Evolutionary conservation across 2,888 invertebrate genomes (phyloP).

Genomic region (Schizaphis graminum): DNA sequence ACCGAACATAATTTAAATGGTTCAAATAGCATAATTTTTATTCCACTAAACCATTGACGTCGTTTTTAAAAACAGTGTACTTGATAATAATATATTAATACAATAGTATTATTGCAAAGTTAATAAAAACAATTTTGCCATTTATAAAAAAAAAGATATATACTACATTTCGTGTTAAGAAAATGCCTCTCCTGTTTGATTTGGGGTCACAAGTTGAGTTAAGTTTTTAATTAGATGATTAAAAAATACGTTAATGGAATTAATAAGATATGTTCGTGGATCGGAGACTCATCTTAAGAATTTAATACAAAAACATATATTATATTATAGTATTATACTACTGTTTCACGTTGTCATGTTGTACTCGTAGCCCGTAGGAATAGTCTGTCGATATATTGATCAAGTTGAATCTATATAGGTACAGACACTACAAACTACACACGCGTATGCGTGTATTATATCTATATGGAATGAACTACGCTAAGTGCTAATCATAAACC

Average conservation of each 20-base stretch:
- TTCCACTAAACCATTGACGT: too few relatives aligned
- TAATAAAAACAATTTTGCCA: too few relatives aligned
- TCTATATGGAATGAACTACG: background rate
- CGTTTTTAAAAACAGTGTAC: too few relatives aligned
- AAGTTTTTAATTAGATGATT: slow-evolving; percentile 10
- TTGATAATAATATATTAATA: too few relatives aligned
- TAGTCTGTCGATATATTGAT: background rate
- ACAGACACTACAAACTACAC: background rate
- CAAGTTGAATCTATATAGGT: background rate
- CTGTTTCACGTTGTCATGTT: background rate
- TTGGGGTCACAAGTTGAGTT: too few relatives aligned
- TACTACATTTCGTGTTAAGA: too few relatives aligned
- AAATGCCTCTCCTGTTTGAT: too few relatives aligned
- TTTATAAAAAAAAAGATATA: too few relatives aligned
- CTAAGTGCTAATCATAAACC: background rate
- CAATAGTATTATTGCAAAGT: too few relatives aligned
- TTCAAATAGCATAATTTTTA: too few relatives aligned
- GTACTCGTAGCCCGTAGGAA: background rate
- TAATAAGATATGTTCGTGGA: background rate
- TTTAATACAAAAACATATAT: background rate
- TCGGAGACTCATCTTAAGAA: slow-evolving; percentile 12
- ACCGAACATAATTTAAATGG: too few relatives aligned
- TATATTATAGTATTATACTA: too few relatives aligned
- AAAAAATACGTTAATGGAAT: slow-evolving; percentile 14
- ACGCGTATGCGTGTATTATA: background rate